Percentiles rank a stretch among this genome's conserved stretches.
These are phyloP conservation scores for Heptranchias perlo DNA, from an alignment of 2,113 vertebrate genomes.

Conservation along the genomic window DNA sequence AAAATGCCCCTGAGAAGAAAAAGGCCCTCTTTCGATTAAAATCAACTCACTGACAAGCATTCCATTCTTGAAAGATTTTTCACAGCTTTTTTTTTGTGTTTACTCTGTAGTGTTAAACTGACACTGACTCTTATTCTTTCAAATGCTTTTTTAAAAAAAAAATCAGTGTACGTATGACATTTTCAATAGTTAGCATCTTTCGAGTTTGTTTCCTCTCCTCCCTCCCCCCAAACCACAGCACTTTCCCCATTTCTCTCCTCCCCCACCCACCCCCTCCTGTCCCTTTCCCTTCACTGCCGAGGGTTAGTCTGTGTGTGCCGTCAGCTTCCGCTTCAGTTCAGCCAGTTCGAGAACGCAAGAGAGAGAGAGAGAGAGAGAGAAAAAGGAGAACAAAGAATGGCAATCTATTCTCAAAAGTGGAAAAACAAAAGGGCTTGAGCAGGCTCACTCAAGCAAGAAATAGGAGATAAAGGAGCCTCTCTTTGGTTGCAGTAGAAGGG, in stretches of 20 bases:
- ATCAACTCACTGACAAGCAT: slow-evolving; percentile 29
- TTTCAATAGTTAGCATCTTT: not conserved
- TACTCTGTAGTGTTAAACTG: slow-evolving; percentile 28
- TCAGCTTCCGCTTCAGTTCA: slow-evolving; percentile 57
- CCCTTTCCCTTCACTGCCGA: not conserved
- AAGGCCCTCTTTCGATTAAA: slow-evolving; percentile 15
- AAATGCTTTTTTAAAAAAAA: not conserved
- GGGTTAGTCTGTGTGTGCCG: not conserved
- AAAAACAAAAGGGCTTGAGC: slow-evolving; percentile 82
- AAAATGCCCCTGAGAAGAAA: slow-evolving; percentile 40
- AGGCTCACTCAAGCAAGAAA: slow-evolving; percentile 84
- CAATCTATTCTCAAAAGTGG: slow-evolving; percentile 67
- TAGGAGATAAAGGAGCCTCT: slow-evolving; percentile 82
- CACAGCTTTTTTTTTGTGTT: slow-evolving; percentile 34
- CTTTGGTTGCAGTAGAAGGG: slow-evolving; percentile 76
- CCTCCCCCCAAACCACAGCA: not conserved
- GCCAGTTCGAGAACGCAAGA: slow-evolving; percentile 41
- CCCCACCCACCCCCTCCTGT: no score
- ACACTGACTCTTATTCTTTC: slow-evolving; percentile 4
- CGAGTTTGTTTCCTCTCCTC: not conserved
- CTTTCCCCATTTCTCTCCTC: not conserved
- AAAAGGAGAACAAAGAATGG: slow-evolving; percentile 74
- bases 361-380: slow-evolving; percentile 46
- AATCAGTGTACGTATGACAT: not conserved
- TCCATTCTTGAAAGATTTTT: slow-evolving; percentile 31